A percentile compares a stretch with the other conserved stretches of the same genome.
These are phyloP conservation scores for Borostomias antarcticus DNA, from an alignment of 2,797 vertebrate species.

Conservation along the genomic window DNA sequence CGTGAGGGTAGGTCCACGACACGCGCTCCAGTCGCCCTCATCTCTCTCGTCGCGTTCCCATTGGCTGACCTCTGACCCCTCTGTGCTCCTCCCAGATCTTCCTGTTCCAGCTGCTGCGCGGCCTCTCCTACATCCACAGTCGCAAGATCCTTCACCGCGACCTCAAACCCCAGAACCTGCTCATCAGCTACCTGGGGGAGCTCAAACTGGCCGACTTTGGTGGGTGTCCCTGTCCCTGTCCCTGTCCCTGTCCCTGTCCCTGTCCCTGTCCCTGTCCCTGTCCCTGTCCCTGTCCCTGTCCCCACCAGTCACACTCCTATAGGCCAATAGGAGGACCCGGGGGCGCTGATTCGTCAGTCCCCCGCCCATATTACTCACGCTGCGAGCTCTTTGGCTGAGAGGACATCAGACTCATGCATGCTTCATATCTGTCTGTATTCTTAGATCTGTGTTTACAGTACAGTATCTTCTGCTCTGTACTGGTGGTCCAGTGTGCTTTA, in stretches of 20 bases:
- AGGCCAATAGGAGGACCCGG: too few relatives aligned
- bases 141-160: conserved; percentile 88
- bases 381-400: too few relatives aligned
- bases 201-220: conserved; percentile 93
- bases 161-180: conserved; percentile 94
- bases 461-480: too few relatives aligned
- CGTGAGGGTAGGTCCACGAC: conserved; percentile 71
- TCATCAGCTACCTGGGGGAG: conserved; percentile 92
- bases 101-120: conserved; percentile 89
- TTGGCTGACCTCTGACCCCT: not conserved
- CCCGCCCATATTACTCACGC: too few relatives aligned
- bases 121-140: conserved; percentile 87
- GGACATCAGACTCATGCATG: not conserved
- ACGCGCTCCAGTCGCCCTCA: not conserved
- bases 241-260: too few relatives aligned
- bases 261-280: too few relatives aligned
- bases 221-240: conserved; percentile 62
- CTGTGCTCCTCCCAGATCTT: conserved; percentile 76
- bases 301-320: too few relatives aligned
- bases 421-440: not conserved
- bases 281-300: too few relatives aligned
- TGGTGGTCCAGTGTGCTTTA: too few relatives aligned
- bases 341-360: too few relatives aligned
- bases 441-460: too few relatives aligned
- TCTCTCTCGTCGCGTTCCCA: not conserved